Evolutionary conservation across 2,888 invertebrate genomes (phyloP).

Genomic region (Acheta domesticus): DNA sequence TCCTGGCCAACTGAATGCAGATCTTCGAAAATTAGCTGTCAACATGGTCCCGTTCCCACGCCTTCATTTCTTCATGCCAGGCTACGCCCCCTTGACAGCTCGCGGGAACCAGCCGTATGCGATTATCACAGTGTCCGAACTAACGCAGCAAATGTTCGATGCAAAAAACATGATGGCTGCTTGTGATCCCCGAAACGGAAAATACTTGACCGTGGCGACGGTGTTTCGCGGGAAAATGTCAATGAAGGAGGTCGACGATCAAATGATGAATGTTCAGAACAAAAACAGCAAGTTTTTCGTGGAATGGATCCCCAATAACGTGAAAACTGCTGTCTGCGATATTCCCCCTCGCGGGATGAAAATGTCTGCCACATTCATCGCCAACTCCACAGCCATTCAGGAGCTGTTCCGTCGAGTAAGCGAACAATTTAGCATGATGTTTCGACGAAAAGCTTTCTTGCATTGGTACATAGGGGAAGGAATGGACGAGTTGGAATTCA

Average conservation of each 20-base stretch:
- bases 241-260: not conserved
- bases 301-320: not conserved
- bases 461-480: not conserved
- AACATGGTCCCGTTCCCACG: conserved; percentile 63
- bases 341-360: not conserved
- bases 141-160: not conserved
- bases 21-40: conserved; percentile 53
- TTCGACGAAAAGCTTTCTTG: not conserved
- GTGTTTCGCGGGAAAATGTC: not conserved
- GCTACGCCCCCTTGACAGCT: conserved; percentile 70
- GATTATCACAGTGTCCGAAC: not conserved
- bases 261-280: not conserved
- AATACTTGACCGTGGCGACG: not conserved
- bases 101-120: conserved; percentile 57
- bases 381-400: not conserved
- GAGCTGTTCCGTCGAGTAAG: not conserved
- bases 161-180: not conserved
- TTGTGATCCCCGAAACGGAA: not conserved
- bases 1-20: conserved; percentile 56
- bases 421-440: not conserved
- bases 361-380: not conserved
- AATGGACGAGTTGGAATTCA: conserved; percentile 48
- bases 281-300: not conserved
- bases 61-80: conserved; percentile 55
- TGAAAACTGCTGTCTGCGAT: not conserved